Conservation (phyloP, 2,888 invertebrate genomes). For the Ariolimax columbianus region DNA sequence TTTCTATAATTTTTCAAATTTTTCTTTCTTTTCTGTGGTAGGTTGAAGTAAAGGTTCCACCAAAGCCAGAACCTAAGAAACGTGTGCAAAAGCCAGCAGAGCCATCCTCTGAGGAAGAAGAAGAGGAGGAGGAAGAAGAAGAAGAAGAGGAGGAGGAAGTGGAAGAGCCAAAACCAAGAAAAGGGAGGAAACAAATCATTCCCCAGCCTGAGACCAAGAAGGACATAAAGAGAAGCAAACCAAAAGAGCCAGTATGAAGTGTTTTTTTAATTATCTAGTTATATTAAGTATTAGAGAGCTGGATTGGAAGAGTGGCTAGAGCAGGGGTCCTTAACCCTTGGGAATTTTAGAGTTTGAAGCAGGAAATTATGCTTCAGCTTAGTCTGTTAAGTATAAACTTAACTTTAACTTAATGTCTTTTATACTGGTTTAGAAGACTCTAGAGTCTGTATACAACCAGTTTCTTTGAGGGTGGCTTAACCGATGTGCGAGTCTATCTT, state of each 20-base stretch:
- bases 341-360: too few species aligned
- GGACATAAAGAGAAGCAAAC: slow-evolving; percentile 17
- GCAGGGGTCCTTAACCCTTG: too few species aligned
- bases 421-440: too few species aligned
- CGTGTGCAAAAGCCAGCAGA: slow-evolving; percentile 36
- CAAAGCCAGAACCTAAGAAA: slow-evolving; percentile 38
- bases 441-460: too few species aligned
- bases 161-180: slow-evolving; percentile 34
- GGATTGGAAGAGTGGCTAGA: too few species aligned
- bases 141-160: slow-evolving; percentile 51
- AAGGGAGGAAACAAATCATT: slow-evolving; percentile 34
- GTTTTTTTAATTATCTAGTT: not conserved
- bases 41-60: slow-evolving; percentile 16
- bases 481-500: too few species aligned
- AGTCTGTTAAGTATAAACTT: too few species aligned
- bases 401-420: too few species aligned
- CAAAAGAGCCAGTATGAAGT: slow-evolving; percentile 32
- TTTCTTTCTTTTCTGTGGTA: not conserved
- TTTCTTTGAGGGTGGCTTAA: too few species aligned
- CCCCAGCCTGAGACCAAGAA: slow-evolving; percentile 24
- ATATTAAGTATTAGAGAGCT: too few species aligned
- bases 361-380: too few species aligned
- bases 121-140: slow-evolving; percentile 3
- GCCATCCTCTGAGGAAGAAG: not conserved
- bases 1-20: not conserved